These are phyloP conservation scores for Reticulitermes speratus DNA, from an alignment of 1,140 invertebrate genomes.

Conservation along the genomic window DNA sequence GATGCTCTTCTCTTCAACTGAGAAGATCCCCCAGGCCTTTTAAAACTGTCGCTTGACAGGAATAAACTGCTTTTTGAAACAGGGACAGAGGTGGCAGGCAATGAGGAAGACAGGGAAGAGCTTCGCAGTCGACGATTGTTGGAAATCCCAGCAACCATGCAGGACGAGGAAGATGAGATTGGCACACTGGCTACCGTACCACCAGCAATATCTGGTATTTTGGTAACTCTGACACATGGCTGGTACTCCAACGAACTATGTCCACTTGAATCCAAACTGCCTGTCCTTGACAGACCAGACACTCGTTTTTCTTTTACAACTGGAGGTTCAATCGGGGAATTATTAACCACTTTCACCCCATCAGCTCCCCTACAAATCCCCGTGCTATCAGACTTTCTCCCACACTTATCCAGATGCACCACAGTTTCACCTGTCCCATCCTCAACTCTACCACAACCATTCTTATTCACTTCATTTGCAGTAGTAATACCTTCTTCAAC, in stretches of 20 bases:
- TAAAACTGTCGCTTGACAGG: neutral
- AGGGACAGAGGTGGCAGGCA: neutral
- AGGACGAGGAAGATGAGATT: neutral
- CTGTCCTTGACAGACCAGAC: neutral
- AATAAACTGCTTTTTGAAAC: neutral
- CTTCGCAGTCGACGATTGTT: constrained; percentile 10
- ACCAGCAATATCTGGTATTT: neutral
- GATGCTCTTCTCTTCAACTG: neutral
- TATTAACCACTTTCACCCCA: too few species aligned
- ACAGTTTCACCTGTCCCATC: neutral
- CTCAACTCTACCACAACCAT: neutral
- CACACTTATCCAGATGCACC: neutral
- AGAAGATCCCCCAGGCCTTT: neutral
- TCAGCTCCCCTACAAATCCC: neutral
- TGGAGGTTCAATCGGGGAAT: neutral
- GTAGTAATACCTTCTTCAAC: neutral
- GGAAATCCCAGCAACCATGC: neutral
- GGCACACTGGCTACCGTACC: neutral
- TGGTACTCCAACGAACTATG: neutral
- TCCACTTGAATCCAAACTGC: neutral
- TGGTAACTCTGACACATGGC: neutral
- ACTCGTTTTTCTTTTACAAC: neutral
- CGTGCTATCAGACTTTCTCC: neutral
- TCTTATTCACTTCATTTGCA: too few species aligned
- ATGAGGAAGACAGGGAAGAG: neutral